Evolutionary conservation across 1,140 invertebrate species (phyloP), one percentile per base, ranked within the genome.

Genomic region (Cydia fagiglandana): DNA sequence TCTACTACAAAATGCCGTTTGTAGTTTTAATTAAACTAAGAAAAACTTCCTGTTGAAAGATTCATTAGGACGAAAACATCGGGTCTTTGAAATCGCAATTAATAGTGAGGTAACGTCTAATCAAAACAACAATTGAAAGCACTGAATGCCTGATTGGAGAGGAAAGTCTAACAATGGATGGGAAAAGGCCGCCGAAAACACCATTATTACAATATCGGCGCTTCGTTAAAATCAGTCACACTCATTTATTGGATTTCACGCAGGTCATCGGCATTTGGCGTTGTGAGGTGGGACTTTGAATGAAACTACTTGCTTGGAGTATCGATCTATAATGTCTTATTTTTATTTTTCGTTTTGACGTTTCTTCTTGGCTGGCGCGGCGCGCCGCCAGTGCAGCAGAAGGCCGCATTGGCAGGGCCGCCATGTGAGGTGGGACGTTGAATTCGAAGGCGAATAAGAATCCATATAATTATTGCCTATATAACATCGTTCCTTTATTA

Each of bases 141-240:
- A 17, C 66, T 38, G 66, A 70, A 68, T n/a, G 64, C 64, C 34
- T 68, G 64, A 68, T 41, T 41, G 30, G 38, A 68, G 64, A 70
- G 66, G 66, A 70, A 70, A 70, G 66, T 30, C 30, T 6, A 45
- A 70, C 66, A 70, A 70, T 70, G 34, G 66, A 17, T 9, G 34
- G 38, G 30, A 68, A 68, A 70, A 70, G 66, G 66, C 66, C 45
- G 34, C 38, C 66, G 66, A 70, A 70, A 70, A 70, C 38, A 70
- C 66, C 38, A 41, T 70, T 70, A 41, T 45, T 70, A 70, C 66
- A 20, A 38, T 70, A 70, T 70, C 4, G 13, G 38, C 66, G 66
- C 30, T 38, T 70, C 34, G 66, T 70, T 70, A 70, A 70, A 70
- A 70, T 70, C 66, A 70, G 66, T 70, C 66, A 70, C 66, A 41